Base-by-base conservation (phyloP, 2,888 invertebrate species). In the Polydesmus complanatus region DNA sequence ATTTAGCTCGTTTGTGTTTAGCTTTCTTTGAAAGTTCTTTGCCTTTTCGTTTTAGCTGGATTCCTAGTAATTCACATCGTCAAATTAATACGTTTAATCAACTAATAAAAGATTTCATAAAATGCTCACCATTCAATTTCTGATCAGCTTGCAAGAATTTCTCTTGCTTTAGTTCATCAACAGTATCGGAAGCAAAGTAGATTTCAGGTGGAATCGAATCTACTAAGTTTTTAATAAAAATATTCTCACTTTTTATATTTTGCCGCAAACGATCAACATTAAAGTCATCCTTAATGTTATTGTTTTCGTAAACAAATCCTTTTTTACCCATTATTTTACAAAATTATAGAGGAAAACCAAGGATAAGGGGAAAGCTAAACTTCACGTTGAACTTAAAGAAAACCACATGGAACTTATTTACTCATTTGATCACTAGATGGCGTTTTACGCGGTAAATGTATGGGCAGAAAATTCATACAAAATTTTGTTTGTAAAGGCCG, bases 201-300 rank as follows among this genome's bases (percentile, higher is more conserved):
- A 63, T 53, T 52, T 64, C 61, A 14, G 65, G 64, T 11, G 65
- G 65, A 58, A 67, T 66, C 2, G 61, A 60, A 58, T 67, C 60
- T 19, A 66, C 52, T 27, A 67, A 56, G n/a, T 63, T 54, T n/a
- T 58, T 54, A 19, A 67, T 51, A 54, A 63, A 67, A 18, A 54
- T 53, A 54, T 66, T 60, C 59, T 67, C 67, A 11, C 26, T 8
- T 25, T 54, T 61, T 3, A 62, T 56, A 18, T 47, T 27, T 47
- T 57, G 23, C 25, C 11, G 2, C 25, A 54, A n/a, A 5, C 18
- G 48, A 19, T 25, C 25, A 2, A 19, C 23, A 19, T 54, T 2
- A 21, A 26, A 27, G 26, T 23, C 23, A 5, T 23, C 11, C 8
- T 3, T 18, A 2, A 19, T n/a, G 8, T 3, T n/a, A 14, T 2